Base-by-base conservation (phyloP, 1,140 invertebrate genomes). In the Colletes latitarsis region DNA sequence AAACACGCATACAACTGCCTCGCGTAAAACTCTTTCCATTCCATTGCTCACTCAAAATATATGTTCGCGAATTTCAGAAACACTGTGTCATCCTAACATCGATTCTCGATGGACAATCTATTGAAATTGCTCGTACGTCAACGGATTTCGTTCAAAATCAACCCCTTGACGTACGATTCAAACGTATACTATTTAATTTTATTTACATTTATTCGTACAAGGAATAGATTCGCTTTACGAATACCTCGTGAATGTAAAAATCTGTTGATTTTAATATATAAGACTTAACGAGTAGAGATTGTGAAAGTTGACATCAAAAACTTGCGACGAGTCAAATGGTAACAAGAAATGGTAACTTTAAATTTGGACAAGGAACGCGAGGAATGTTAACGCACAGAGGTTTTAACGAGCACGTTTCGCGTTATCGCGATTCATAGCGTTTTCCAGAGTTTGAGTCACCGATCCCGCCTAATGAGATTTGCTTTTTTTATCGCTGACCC, bases 361-460 rank as follows among this genome's bases (percentile, higher is more conserved):
- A 14, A n/a, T 30, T 21, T 17, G 9, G 15, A 57, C n/a, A 0
- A 53, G 12, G 49, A 46, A 55, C 39, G 15, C 60, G 39, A 17
- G n/a, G 72, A 66, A 75, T 66, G 72, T 69, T 30, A 52, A 49
- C 12, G 19, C 0, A 6, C 39, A 15, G 12, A 14, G 30, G 12
- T 49, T 66, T 73, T 64, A 79, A 79, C 60, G 58, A 63, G 46
- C 6, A 6, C 15, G 15, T 55, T 55, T 14, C 15, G 8, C 21
- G 10, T 79, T 79, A 79, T 79, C 77, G 12, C 46, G 58, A 73
- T 79, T 19, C 9, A 19, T 8, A 10, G 12, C 4, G 17, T 64
- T 49, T 53, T 79, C 71, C 30, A 21, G 6, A 6, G 14, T 0
- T 64, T 79, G 77, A 79, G 39, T 79, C 77, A 79, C 30, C 46